Conservation (phyloP, 2,797 vertebrate species). For the Halcyon badia region DNA sequence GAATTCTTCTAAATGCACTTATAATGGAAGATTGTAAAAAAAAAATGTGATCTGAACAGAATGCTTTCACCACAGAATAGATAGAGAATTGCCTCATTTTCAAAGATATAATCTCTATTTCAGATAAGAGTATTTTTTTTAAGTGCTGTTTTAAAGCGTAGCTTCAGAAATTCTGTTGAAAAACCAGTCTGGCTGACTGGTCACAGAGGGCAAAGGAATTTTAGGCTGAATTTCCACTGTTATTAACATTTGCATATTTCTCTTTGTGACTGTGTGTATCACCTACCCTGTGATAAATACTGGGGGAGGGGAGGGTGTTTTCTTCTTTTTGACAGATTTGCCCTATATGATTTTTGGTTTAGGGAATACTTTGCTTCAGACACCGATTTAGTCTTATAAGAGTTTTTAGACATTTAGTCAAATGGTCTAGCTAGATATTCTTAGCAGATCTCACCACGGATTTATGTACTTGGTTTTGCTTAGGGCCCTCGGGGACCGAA, state of each 20-base stretch:
- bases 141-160: background rate
- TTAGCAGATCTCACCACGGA: background rate
- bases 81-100: background rate
- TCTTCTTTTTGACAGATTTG: background rate
- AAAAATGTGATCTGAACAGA: background rate
- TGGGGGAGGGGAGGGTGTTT: background rate
- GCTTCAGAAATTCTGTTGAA: background rate
- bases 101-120: background rate
- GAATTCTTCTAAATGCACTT: background rate
- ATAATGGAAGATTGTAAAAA: background rate
- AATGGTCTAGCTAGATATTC: background rate
- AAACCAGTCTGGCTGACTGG: background rate
- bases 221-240: background rate
- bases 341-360: background rate
- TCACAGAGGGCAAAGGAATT: background rate
- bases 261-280: background rate
- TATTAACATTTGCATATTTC: background rate
- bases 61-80: background rate
- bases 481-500: slow-evolving; percentile 90
- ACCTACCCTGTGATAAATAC: background rate
- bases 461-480: background rate
- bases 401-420: background rate
- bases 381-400: background rate
- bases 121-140: background rate
- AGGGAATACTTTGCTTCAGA: background rate